phyloP scores from a whole-genome alignment of 2,113 vertebrate genomes.

The Xenopus laevis region DNA sequence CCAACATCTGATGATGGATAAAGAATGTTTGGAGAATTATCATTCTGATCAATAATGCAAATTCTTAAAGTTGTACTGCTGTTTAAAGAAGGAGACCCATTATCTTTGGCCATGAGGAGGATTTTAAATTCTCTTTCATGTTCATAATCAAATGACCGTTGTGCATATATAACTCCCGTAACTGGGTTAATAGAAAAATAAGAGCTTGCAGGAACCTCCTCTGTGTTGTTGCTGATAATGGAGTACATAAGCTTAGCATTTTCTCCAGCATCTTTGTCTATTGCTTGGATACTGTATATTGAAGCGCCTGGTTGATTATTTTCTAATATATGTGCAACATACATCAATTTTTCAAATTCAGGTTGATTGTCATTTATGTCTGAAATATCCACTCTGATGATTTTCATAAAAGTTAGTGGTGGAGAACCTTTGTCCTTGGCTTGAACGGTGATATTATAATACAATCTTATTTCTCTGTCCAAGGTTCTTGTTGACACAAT shows the following conservation, averaged over 20 bases:
- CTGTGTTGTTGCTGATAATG: constrained; percentile 46
- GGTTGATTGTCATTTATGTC: constrained; percentile 30
- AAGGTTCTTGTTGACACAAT: constrained; percentile 20
- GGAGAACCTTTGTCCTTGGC: no score
- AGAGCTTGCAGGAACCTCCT: constrained; percentile 52
- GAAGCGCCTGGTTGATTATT: constrained; percentile 39
- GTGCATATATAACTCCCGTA: constrained; percentile 50
- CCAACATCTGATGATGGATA: constrained; percentile 68
- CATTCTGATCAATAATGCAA: constrained; percentile 80
- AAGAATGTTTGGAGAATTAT: constrained; percentile 76
- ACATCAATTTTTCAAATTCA: constrained; percentile 49
- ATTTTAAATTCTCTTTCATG: no score
- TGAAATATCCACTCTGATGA: background rate
- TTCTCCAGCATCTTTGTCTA: constrained; percentile 53
- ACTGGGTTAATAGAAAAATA: constrained; percentile 58
- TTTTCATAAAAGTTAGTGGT: no score
- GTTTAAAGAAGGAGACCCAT: no score
- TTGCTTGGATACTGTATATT: constrained; percentile 36
- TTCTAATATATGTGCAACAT: constrained; percentile 34
- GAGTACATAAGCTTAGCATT: constrained; percentile 55
- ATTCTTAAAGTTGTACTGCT: no score
- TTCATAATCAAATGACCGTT: constrained; percentile 56
- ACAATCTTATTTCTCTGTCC: constrained; percentile 14
- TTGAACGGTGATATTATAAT: background rate
- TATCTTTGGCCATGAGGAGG: no score